These are phyloP conservation scores for Tethya wilhelma DNA, from an alignment of 37 sponge, comb jelly and placozoan species.

Conservation along the genomic window DNA sequence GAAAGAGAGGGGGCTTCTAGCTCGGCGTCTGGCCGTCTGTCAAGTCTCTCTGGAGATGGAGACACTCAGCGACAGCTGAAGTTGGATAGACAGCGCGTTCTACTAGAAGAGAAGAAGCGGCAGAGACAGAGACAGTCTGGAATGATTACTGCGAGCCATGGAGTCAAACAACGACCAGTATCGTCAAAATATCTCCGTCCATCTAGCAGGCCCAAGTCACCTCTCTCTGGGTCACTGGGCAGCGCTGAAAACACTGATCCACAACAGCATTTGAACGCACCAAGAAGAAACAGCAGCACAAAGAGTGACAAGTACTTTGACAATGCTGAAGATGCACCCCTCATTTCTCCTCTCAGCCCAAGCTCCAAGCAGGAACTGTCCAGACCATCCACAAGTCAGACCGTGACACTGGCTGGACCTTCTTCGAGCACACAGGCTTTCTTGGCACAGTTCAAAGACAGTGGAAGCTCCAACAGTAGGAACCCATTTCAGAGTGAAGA, in stretches of 20 bases:
- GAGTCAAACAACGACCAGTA: slow-evolving; percentile 24
- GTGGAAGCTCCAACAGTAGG: too few relatives aligned
- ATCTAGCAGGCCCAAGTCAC: slow-evolving; percentile 23
- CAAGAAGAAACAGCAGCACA: neutral
- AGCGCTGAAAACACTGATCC: neutral
- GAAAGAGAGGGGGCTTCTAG: too few relatives aligned
- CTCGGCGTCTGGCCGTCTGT: too few relatives aligned
- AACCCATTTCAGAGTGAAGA: too few relatives aligned
- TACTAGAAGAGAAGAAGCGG: slow-evolving; percentile 67
- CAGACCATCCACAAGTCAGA: too few relatives aligned
- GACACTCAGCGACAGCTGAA: slow-evolving; percentile 12
- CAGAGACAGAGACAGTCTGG: slow-evolving; percentile 64
- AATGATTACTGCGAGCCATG: slow-evolving; percentile 53
- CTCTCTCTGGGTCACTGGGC: neutral
- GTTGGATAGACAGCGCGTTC: slow-evolving; percentile 32
- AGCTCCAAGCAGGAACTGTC: neutral
- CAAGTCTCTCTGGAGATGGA: neutral
- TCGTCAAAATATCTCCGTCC: slow-evolving; percentile 53
- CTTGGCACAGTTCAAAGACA: too few relatives aligned
- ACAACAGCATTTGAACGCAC: neutral
- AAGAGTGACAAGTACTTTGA: neutral
- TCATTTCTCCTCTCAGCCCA: neutral
- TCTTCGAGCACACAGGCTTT: too few relatives aligned
- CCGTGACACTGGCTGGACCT: too few relatives aligned
- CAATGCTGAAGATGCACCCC: neutral